A percentile compares a stretch with the other conserved stretches of the same genome.
These are phyloP conservation scores for Anoura caudifer DNA, from an alignment of 2,113 vertebrate genomes.

Conservation along the genomic window DNA sequence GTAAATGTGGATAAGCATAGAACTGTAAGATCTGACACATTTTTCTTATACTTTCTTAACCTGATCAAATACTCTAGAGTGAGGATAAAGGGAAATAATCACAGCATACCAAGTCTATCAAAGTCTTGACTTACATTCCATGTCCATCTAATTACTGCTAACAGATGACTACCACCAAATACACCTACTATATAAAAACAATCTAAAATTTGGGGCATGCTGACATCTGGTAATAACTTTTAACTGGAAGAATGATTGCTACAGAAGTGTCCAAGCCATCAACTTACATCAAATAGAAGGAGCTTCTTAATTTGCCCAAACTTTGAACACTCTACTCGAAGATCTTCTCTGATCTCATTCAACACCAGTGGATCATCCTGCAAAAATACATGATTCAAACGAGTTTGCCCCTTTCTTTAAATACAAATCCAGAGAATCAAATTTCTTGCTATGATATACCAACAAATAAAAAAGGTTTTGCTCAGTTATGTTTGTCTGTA, in stretches of 20 bases:
- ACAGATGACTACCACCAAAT: background rate
- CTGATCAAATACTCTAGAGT: background rate
- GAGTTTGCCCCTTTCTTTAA: background rate
- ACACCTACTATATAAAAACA: background rate
- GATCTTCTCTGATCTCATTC: conserved; percentile 96
- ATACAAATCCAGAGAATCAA: background rate
- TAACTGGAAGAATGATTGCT: background rate
- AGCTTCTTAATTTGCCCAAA: conserved; percentile 97
- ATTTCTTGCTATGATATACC: background rate
- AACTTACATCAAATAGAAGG: conserved; percentile 96
- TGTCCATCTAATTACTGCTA: background rate
- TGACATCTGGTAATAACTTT: background rate
- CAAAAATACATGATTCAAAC: conserved; percentile 34
- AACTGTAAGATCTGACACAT: background rate
- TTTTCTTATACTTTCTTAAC: background rate
- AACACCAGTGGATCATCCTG: conserved; percentile 96
- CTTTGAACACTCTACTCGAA: conserved; percentile 94
- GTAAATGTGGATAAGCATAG: background rate
- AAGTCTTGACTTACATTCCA: background rate
- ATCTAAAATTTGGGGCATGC: background rate
- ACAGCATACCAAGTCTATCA: background rate
- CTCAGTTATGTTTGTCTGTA: background rate
- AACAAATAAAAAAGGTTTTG: conserved; percentile 11
- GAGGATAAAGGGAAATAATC: background rate
- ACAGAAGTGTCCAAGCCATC: background rate